Percentiles rank a stretch among this genome's conserved stretches.
Conservation (phyloP, 2,797 vertebrate species). For the Odontamblyopus rebecca region DNA sequence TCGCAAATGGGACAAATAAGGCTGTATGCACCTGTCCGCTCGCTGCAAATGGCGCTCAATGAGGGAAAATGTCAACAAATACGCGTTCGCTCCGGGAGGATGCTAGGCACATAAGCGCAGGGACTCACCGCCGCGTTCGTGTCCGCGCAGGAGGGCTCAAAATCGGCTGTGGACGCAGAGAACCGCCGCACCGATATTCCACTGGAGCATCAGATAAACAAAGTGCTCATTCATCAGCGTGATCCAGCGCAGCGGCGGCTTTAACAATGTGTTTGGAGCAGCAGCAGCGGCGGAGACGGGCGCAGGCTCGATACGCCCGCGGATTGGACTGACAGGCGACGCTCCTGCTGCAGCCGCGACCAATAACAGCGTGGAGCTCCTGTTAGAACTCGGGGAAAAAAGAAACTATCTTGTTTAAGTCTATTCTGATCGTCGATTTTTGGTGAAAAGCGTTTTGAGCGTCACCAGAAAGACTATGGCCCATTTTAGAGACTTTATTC, state of each 20-base stretch:
- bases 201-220: slow-evolving; percentile 27
- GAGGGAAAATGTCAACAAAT: slow-evolving; percentile 65
- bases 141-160: slow-evolving; percentile 27
- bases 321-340: slow-evolving; percentile 35
- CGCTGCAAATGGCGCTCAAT: slow-evolving; percentile 79
- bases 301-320: accelerated
- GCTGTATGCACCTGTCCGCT: slow-evolving; percentile 53
- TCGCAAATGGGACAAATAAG: slow-evolving; percentile 24
- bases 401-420: not conserved
- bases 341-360: not conserved
- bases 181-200: slow-evolving; percentile 22
- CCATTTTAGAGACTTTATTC: too few species aligned
- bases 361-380: not conserved
- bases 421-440: not conserved
- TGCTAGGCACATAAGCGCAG: not conserved
- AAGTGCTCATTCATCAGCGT: slow-evolving; percentile 42
- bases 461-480: too few species aligned
- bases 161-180: slow-evolving; percentile 15
- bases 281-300: not conserved
- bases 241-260: slow-evolving; percentile 35
- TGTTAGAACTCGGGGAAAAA: not conserved
- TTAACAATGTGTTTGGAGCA: slow-evolving; percentile 65
- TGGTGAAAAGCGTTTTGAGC: not conserved
- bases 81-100: not conserved
- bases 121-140: slow-evolving; percentile 61